Conservation (phyloP, 2,113 vertebrate species). For the Heterotilapia buettikoferi region DNA sequence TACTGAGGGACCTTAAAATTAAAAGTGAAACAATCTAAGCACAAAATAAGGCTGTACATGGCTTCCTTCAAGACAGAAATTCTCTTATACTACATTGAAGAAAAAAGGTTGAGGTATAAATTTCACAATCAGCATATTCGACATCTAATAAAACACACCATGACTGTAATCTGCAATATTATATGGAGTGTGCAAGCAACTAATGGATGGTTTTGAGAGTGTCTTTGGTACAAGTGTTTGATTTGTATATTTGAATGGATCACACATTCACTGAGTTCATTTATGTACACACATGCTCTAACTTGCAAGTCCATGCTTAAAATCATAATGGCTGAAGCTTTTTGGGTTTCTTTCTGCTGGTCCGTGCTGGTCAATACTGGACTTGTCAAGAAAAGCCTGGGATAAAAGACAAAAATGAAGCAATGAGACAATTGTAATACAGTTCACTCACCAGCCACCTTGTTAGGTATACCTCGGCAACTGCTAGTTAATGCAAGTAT, state of each 20-base stretch:
- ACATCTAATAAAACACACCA: neutral
- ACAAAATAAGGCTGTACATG: neutral
- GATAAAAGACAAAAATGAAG: neutral
- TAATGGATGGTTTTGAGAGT: neutral
- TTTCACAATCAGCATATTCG: neutral
- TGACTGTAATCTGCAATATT: neutral
- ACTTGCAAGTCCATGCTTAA: neutral
- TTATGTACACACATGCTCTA: neutral
- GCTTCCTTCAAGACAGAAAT: neutral
- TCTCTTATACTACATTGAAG: neutral
- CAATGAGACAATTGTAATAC: neutral
- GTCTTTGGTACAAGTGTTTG: neutral
- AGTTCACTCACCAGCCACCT: neutral
- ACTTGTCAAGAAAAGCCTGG: neutral
- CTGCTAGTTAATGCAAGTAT: neutral
- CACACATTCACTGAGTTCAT: neutral
- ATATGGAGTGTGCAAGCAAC: neutral
- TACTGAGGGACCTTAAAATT: neutral
- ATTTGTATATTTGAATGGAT: neutral
- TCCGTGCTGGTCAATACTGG: neutral
- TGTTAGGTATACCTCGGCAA: neutral
- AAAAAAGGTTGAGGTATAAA: neutral
- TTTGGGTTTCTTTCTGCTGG: neutral
- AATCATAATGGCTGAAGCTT: neutral
- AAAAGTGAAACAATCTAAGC: neutral